Percentiles rank a stretch among this genome's conserved stretches.
These are phyloP conservation scores for Odiellus spinosus DNA, from an alignment of 2,888 invertebrate species.

Conservation along the genomic window DNA sequence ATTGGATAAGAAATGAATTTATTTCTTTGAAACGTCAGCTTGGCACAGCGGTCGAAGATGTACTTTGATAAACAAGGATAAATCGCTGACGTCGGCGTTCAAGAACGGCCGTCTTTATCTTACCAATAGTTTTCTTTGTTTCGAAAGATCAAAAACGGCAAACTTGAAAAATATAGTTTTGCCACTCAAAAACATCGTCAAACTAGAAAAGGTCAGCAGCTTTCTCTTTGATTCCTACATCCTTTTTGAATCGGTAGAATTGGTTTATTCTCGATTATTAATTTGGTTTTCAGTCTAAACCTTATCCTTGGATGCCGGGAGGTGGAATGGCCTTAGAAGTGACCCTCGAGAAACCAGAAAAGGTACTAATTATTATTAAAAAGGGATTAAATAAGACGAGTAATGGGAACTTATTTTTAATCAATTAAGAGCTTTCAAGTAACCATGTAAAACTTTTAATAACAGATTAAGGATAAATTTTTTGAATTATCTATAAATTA, in stretches of 20 bases:
- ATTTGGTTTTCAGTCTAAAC: constrained; percentile 25
- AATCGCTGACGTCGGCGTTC: constrained; percentile 28
- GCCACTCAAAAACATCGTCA: constrained; percentile 27
- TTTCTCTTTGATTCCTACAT: too few relatives aligned
- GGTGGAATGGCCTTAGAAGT: constrained; percentile 32
- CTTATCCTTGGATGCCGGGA: constrained; percentile 31
- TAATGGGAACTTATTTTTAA: too few relatives aligned
- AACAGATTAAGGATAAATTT: too few relatives aligned
- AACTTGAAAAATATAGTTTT: constrained; percentile 30
- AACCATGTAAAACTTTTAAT: too few relatives aligned
- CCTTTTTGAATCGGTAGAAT: too few relatives aligned
- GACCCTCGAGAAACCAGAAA: constrained; percentile 25
- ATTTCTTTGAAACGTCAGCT: constrained; percentile 17
- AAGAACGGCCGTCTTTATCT: constrained; percentile 30
- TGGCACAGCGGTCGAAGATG: constrained; percentile 32
- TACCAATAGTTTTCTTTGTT: constrained; percentile 26
- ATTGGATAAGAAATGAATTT: background rate
- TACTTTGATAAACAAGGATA: constrained; percentile 30
- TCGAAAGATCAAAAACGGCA: constrained; percentile 29
- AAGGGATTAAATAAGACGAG: too few relatives aligned
- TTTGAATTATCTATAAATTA: too few relatives aligned
- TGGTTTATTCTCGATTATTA: too few relatives aligned
- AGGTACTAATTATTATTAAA: constrained; percentile 23
- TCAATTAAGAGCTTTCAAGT: too few relatives aligned
- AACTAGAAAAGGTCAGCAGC: constrained; percentile 27